phyloP scores from a whole-genome alignment of 2,797 vertebrate genomes.

The Phyllotis vaccarum region DNA sequence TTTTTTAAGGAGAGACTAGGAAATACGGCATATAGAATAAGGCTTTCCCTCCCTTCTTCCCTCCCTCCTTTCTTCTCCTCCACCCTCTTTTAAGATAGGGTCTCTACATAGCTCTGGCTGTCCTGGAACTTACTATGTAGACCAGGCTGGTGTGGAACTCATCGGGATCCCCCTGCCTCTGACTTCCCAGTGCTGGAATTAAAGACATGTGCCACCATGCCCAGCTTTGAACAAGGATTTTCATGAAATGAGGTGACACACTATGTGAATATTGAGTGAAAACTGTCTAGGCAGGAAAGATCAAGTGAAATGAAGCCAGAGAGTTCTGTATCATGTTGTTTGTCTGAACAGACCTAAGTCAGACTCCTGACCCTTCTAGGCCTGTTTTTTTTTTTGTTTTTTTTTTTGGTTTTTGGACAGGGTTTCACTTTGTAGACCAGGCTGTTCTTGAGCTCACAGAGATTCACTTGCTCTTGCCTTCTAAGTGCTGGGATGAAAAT shows the following conservation, averaged over 20 bases:
- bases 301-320: background rate
- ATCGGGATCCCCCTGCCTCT: no score
- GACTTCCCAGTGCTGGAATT: no score
- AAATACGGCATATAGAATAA: slow-evolving; percentile 19
- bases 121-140: background rate
- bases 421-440: background rate
- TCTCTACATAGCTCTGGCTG: no score
- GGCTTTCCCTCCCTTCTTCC: background rate
- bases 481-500: no score
- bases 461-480: background rate
- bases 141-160: background rate
- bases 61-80: no score
- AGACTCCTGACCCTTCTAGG: slow-evolving; percentile 16
- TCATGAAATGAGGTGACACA: background rate
- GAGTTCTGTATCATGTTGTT: background rate
- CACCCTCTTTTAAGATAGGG: no score
- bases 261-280: background rate
- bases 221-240: slow-evolving; percentile 15
- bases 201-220: no score
- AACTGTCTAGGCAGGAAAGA: background rate
- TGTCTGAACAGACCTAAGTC: background rate
- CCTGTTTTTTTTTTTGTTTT: background rate
- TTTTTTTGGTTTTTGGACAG: no score
- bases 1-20: background rate
- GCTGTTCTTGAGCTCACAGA: background rate